These are phyloP conservation scores for Parnassius orleans DNA, from an alignment of 2,888 invertebrate species.

Conservation along the genomic window DNA sequence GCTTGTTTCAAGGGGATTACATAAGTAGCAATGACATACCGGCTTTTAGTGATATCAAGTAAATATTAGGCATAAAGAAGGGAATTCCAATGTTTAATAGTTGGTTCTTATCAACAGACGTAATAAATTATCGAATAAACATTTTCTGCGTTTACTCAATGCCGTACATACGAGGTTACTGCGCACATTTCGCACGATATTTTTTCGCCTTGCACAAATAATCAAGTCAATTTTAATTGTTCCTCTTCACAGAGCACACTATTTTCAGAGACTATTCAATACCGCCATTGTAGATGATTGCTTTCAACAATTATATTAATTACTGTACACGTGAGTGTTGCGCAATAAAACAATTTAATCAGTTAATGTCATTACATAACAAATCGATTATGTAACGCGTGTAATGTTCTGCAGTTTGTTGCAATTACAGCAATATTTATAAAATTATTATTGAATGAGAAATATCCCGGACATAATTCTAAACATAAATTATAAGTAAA, in stretches of 20 bases:
- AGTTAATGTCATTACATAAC: constrained; percentile 5
- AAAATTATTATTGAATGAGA: neutral
- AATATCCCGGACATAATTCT: neutral
- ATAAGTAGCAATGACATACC: neutral
- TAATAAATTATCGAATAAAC: constrained; percentile 31
- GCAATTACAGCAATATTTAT: neutral
- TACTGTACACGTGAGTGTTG: constrained; percentile 12
- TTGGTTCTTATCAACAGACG: constrained; percentile 13
- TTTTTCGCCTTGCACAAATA: constrained; percentile 60
- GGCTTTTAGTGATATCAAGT: constrained; percentile 4
- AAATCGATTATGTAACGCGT: constrained; percentile 14
- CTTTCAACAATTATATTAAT: constrained; percentile 15
- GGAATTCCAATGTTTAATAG: constrained; percentile 15
- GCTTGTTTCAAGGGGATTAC: neutral
- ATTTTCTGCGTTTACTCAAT: constrained; percentile 30
- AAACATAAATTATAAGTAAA: neutral
- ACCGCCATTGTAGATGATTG: constrained; percentile 6
- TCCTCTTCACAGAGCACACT: constrained; percentile 35
- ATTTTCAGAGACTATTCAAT: constrained; percentile 19
- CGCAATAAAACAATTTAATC: constrained; percentile 16
- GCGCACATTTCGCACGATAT: constrained; percentile 47
- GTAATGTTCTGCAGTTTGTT: constrained; percentile 7
- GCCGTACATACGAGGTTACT: constrained; percentile 29
- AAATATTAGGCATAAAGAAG: constrained; percentile 2
- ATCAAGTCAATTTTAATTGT: constrained; percentile 63